Evolutionary conservation across 2,113 vertebrate species (phyloP).

Genomic region (Cranoglanis bouderius): DNA sequence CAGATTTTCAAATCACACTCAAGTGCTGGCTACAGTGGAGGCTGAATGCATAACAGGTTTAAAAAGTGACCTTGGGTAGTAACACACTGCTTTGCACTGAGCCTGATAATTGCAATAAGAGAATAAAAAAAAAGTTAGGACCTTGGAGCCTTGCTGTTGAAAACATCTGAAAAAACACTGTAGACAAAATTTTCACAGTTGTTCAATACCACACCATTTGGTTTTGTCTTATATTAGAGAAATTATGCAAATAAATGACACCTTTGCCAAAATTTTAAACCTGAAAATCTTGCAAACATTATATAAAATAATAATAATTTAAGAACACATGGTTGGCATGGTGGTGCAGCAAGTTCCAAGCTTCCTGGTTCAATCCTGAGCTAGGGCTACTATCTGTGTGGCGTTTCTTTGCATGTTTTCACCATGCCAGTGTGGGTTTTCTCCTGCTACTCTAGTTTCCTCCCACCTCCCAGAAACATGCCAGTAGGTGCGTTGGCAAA

Average conservation of each 20-base stretch:
- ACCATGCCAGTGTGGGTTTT: neutral
- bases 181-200: neutral
- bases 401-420: neutral
- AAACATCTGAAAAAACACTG: neutral
- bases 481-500: neutral
- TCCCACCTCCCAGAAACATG: neutral
- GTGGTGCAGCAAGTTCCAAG: neutral
- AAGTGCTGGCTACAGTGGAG: neutral
- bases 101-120: slow-evolving; percentile 45
- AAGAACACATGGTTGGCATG: neutral
- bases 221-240: neutral
- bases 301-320: neutral
- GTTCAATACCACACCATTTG: neutral
- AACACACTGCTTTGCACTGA: slow-evolving; percentile 20
- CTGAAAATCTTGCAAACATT: neutral
- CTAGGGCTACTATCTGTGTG: neutral
- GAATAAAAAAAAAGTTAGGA: neutral
- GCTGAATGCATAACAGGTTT: neutral
- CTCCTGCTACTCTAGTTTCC: neutral
- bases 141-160: neutral
- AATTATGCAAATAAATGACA: neutral
- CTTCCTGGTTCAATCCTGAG: neutral
- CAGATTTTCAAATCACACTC: neutral
- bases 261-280: neutral
- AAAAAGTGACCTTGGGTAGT: slow-evolving; percentile 48